Evolutionary conservation across 2,888 invertebrate species (phyloP).

Genomic region (Cephus spinipes): DNA sequence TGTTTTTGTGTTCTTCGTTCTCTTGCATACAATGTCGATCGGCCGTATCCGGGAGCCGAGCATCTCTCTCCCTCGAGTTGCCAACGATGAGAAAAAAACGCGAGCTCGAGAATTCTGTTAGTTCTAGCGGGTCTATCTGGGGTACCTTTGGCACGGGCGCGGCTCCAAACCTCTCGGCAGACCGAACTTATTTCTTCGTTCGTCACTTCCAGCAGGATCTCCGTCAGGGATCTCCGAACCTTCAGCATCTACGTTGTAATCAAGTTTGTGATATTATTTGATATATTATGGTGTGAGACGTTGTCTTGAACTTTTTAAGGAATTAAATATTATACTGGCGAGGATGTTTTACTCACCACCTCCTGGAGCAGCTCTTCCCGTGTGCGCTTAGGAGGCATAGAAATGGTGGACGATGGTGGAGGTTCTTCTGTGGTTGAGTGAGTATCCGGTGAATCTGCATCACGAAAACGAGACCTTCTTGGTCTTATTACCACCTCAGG

Average conservation of each 20-base stretch:
- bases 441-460: constrained; percentile 61
- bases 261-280: background rate
- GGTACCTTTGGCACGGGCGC: constrained; percentile 86
- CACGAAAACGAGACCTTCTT: constrained; percentile 63
- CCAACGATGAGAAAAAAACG: constrained; percentile 18
- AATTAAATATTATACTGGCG: background rate
- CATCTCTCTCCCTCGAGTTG: constrained; percentile 14
- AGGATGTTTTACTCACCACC: constrained; percentile 69
- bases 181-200: constrained; percentile 88
- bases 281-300: background rate
- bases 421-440: constrained; percentile 43
- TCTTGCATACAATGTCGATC: constrained; percentile 41
- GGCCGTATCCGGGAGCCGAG: constrained; percentile 24
- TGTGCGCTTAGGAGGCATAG: constrained; percentile 64
- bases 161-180: constrained; percentile 87
- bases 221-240: constrained; percentile 90
- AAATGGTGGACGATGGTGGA: constrained; percentile 30
- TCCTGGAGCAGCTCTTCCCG: constrained; percentile 77
- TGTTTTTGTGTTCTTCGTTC: constrained; percentile 25
- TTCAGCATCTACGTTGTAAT: constrained; percentile 78
- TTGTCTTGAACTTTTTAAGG: constrained; percentile 3
- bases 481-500: constrained; percentile 58
- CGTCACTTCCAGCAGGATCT: constrained; percentile 94
- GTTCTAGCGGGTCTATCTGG: constrained; percentile 56
- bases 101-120: constrained; percentile 48